A percentile compares a stretch with the other conserved stretches of the same genome.
phyloP scores from a whole-genome alignment of 2,888 invertebrate species.

The Pecten maximus region DNA sequence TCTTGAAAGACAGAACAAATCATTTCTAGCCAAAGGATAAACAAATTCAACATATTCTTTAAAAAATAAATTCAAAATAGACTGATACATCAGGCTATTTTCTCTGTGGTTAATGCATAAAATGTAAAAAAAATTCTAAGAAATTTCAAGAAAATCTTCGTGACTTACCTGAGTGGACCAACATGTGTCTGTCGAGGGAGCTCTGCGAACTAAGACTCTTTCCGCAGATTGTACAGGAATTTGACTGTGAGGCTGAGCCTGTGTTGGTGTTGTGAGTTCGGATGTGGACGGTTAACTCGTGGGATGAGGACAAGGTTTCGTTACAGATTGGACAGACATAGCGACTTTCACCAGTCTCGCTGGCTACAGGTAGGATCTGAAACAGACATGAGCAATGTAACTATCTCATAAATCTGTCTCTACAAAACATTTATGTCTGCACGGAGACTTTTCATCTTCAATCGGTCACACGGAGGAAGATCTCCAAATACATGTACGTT shows the following conservation, averaged over 20 bases:
- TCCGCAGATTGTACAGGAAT: conserved; percentile 87
- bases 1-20: no score
- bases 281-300: conserved; percentile 88
- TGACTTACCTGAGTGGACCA: conserved; percentile 87
- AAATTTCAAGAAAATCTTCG: background rate
- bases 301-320: conserved; percentile 86
- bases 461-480: conserved; percentile 29
- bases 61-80: no score
- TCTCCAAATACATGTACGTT: background rate
- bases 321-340: conserved; percentile 88
- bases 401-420: conserved; percentile 23
- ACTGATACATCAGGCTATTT: no score
- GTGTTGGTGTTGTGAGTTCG: conserved; percentile 82
- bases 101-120: no score
- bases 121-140: no score
- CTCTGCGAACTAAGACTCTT: conserved; percentile 90
- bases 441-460: background rate
- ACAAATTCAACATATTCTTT: no score
- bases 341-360: conserved; percentile 70
- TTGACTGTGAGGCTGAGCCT: conserved; percentile 66
- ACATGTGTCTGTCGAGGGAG: conserved; percentile 90
- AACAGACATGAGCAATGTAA: conserved; percentile 38
- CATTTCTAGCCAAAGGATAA: no score
- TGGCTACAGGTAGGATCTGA: conserved; percentile 79
- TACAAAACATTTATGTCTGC: conserved; percentile 26